Conservation (phyloP, 2,113 vertebrate species). For the Anthoscopus minutus region DNA sequence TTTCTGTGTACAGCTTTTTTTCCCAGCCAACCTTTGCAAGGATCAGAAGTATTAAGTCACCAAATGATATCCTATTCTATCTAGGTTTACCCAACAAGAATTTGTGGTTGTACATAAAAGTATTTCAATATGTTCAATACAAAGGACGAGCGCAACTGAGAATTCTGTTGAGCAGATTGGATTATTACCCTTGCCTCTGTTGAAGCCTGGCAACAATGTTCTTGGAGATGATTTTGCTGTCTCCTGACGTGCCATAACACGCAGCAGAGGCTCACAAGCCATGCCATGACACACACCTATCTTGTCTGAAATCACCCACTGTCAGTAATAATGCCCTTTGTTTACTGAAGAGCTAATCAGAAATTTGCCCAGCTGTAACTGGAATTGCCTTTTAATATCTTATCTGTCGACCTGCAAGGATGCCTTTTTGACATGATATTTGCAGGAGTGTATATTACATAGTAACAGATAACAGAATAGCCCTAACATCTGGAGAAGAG, state of each 20-base stretch:
- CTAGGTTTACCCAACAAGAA: background rate
- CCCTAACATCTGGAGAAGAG: constrained; percentile 17
- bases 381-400: constrained; percentile 30
- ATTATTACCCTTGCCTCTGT: background rate
- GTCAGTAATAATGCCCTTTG: constrained; percentile 4
- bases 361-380: constrained; percentile 28
- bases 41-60: background rate
- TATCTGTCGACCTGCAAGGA: background rate
- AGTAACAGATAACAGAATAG: background rate
- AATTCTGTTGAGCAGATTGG: background rate
- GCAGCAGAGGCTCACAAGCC: background rate
- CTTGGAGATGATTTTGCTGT: background rate
- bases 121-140: background rate
- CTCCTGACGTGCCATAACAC: background rate
- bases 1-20: background rate
- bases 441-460: background rate
- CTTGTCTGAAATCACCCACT: background rate
- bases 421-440: constrained; percentile 2
- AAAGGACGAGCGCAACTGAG: background rate
- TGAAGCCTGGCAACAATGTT: background rate
- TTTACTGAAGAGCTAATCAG: constrained; percentile 43
- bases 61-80: background rate
- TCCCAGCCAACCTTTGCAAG: background rate
- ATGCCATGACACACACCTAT: background rate
- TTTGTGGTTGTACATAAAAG: background rate